These are phyloP conservation scores for Potorous gilbertii DNA, from an alignment of 2,797 vertebrate genomes.

Conservation along the genomic window DNA sequence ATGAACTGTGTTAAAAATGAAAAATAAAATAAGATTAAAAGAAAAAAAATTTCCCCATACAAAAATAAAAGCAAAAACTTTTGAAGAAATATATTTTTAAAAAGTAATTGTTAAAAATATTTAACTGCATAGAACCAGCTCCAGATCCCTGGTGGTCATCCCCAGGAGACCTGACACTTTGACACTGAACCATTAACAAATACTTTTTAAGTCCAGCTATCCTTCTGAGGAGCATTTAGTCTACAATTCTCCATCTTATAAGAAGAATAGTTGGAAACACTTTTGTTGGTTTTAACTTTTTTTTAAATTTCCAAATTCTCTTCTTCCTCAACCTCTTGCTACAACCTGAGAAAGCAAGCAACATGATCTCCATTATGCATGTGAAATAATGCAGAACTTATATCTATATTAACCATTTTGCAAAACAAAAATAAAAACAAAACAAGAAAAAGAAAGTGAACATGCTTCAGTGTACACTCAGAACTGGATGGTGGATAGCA, in stretches of 20 bases:
- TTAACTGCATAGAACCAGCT: neutral
- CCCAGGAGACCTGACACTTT: neutral
- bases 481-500: neutral
- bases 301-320: neutral
- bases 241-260: neutral
- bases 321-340: neutral
- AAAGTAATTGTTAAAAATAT: neutral
- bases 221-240: neutral
- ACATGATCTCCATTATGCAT: neutral
- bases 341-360: neutral
- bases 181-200: neutral
- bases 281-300: neutral
- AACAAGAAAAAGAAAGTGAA: neutral
- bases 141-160: neutral
- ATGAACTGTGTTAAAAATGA: too few relatives aligned
- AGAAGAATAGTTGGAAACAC: neutral
- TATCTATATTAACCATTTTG: neutral
- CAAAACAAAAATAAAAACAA: neutral
- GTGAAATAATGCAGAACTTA: neutral
- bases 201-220: neutral
- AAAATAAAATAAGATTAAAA: too few relatives aligned
- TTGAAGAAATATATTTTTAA: too few relatives aligned
- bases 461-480: neutral
- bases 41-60: too few relatives aligned
- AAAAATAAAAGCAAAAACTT: too few relatives aligned